phyloP scores from a whole-genome alignment of 2,888 invertebrate species.

The Bellardia pandia region DNA sequence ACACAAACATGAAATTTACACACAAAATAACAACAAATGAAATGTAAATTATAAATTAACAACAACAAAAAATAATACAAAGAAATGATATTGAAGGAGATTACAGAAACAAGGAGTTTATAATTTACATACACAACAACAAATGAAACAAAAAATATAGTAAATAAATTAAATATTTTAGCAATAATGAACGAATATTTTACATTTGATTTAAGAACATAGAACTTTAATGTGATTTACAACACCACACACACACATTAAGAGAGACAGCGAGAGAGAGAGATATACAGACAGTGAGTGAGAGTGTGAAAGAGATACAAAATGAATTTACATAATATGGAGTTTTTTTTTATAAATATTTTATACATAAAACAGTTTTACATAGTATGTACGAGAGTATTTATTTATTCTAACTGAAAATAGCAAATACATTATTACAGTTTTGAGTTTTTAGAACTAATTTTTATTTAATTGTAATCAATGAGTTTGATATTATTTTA shows the following conservation, averaged over 20 bases:
- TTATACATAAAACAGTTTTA: constrained; percentile 42
- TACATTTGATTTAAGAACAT: constrained; percentile 20
- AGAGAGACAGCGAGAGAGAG: neutral
- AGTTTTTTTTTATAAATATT: constrained; percentile 1
- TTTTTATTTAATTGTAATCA: constrained; percentile 30
- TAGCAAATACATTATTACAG: constrained; percentile 29
- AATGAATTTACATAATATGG: constrained; percentile 51
- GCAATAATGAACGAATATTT: constrained; percentile 8
- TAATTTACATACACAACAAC: constrained; percentile 36
- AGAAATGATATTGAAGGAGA: neutral
- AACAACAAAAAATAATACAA: constrained; percentile 9
- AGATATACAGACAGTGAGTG: constrained; percentile 52
- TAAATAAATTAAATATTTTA: constrained; percentile 25
- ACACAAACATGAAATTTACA: constrained; percentile 7
- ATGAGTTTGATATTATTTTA: constrained; percentile 45
- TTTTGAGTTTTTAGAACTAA: constrained; percentile 42
- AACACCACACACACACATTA: constrained; percentile 53
- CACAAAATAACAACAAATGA: constrained; percentile 33
- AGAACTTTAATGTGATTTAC: constrained; percentile 41
- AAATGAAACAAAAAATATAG: neutral
- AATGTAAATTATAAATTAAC: constrained; percentile 27
- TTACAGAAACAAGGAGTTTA: constrained; percentile 27
- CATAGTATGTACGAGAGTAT: neutral
- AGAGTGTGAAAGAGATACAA: constrained; percentile 50
- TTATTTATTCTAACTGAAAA: constrained; percentile 31